These are phyloP conservation scores for Stegodyphus dumicola DNA, from an alignment of 1,140 invertebrate species.

Conservation along the genomic window DNA sequence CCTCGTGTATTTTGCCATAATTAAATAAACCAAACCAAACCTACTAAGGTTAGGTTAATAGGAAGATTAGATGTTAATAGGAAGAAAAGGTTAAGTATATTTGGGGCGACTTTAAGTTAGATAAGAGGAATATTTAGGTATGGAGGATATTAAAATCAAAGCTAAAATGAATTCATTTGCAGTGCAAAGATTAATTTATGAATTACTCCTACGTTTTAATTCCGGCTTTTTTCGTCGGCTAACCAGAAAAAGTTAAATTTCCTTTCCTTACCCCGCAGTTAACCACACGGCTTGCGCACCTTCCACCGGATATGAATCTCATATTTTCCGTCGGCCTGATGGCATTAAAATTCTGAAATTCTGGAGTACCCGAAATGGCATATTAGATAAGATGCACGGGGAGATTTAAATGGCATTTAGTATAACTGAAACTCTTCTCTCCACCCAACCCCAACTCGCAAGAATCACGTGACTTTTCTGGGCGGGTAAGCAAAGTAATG, in stretches of 20 bases:
- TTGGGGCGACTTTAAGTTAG: too few relatives aligned
- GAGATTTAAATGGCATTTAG: slow-evolving; percentile 38
- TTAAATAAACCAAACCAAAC: too few relatives aligned
- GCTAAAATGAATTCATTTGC: too few relatives aligned
- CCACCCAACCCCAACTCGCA: neutral
- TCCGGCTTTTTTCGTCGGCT: slow-evolving; percentile 13
- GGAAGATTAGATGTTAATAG: too few relatives aligned
- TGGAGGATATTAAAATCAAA: too few relatives aligned
- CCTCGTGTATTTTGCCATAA: too few relatives aligned
- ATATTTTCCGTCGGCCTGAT: slow-evolving; percentile 30
- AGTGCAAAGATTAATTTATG: too few relatives aligned
- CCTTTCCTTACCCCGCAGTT: neutral
- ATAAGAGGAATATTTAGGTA: too few relatives aligned
- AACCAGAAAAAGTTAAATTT: slow-evolving; percentile 28
- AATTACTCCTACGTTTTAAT: slow-evolving; percentile 14
- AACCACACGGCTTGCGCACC: too few relatives aligned
- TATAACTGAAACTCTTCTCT: slow-evolving; percentile 35
- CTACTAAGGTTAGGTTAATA: too few relatives aligned
- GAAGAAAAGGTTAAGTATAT: too few relatives aligned
- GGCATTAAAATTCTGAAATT: slow-evolving; percentile 43
- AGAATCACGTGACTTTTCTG: slow-evolving; percentile 29
- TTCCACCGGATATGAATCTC: slow-evolving; percentile 51
- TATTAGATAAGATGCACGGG: slow-evolving; percentile 37
- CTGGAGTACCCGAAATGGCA: slow-evolving; percentile 47
- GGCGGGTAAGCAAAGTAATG: slow-evolving; percentile 39